Conservation (phyloP, 23 tunicate species). For the Botrylloides violaceus region DNA sequence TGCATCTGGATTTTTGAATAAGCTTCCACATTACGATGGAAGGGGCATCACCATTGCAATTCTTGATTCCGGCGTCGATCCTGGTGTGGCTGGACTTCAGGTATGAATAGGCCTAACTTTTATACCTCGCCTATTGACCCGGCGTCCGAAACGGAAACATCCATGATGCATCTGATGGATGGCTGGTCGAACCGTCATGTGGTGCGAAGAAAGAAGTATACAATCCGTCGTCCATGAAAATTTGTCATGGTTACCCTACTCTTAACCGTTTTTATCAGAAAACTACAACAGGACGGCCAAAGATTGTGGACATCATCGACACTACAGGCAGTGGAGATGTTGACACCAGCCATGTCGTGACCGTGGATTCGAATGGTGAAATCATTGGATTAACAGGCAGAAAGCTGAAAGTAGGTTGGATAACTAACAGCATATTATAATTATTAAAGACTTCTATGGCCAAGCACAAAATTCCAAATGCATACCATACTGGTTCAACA, state of each 20-base stretch:
- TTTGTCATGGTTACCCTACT: too few species aligned
- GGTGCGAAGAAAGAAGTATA: too few species aligned
- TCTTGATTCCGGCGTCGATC: constrained; percentile 96
- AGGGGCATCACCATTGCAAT: constrained; percentile 93
- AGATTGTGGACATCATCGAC: constrained; percentile 92
- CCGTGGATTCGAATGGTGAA: constrained; percentile 37
- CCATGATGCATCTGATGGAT: too few species aligned
- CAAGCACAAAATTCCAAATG: too few species aligned
- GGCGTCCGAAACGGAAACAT: too few species aligned
- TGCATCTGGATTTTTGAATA: constrained; percentile 52
- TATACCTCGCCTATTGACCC: too few species aligned
- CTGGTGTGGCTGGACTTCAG: constrained; percentile 89
- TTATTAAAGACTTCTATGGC: not conserved
- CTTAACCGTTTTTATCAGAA: too few species aligned
- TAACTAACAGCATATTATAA: too few species aligned
- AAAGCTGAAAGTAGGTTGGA: constrained; percentile 43
- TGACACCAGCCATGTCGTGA: constrained; percentile 50
- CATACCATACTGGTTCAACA: too few species aligned
- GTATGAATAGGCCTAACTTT: constrained; percentile 17
- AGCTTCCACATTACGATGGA: constrained; percentile 81
- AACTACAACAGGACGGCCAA: constrained; percentile 80
- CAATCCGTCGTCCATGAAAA: too few species aligned
- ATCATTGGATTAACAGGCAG: constrained; percentile 86
- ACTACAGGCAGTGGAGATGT: constrained; percentile 99
- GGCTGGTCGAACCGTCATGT: too few species aligned